Evolutionary conservation across 1,140 invertebrate genomes (phyloP), one percentile per base, ranked within the genome.

Genomic region (Calephelis nemesis): DNA sequence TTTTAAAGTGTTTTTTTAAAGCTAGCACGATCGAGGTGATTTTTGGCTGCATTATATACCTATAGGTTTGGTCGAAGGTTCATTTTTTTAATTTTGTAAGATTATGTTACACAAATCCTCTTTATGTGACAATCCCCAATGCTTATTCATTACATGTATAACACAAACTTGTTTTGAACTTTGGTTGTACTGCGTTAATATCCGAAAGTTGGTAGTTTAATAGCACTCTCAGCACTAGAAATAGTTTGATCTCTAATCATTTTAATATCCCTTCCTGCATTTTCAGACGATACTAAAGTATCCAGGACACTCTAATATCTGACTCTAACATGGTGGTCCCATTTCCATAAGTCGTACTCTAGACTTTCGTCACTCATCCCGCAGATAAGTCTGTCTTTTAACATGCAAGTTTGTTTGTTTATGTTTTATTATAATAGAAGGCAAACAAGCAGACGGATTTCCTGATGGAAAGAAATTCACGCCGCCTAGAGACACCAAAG

Each of bases 301-400:
- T 74, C 69, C 11, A 74, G 63, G 9, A 74, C 70, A 15, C 74
- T 52, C 63, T 76, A 48, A 67, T 76, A 78, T 9, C 42, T 63
- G 12, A 68, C 15, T 19, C 15, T 19, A 19, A 19, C 15, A 19
- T 19, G 58, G 45, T 72, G 62, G 19, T 65, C 63, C 39, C 48
- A 15, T 54, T 79, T 73, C 48, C 75, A 72, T 39, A 79, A 47
- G 58, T 75, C 72, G 19, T 78, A 74, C 65, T 78, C 71, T 58
- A 78, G 47, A 62, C 69, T 68, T 1, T 71, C 15, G 42, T 79
- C 73, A 39, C 58, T 60, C 72, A 79, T 76, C 3, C 78, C 74
- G 39, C 77, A 78, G 13, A 78, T 73, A 2, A 78, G 65, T 63
- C 73, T 70, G 42, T 77, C 72, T 1, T 72, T 68, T 62, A 79